Percentiles rank a stretch among this genome's conserved stretches.
phyloP scores from a whole-genome alignment of 2,888 invertebrate genomes.

The Drosophila limbata region DNA sequence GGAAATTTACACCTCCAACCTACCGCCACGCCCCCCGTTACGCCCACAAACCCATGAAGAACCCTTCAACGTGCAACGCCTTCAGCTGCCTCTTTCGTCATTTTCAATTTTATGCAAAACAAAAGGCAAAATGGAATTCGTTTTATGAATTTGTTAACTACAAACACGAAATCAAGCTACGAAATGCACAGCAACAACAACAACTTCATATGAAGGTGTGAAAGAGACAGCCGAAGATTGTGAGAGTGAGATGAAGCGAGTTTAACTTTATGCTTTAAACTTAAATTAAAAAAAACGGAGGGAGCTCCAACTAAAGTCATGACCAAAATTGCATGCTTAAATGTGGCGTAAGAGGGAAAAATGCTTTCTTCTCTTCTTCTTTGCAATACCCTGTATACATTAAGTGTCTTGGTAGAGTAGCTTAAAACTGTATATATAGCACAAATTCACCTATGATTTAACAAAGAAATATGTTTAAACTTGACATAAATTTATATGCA shows the following conservation, averaged over 20 bases:
- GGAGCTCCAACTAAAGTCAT: slow-evolving; percentile 13
- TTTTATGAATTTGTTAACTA: slow-evolving; percentile 77
- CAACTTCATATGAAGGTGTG: background rate
- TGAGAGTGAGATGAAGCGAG: background rate
- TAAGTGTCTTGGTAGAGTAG: background rate
- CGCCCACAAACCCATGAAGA: background rate
- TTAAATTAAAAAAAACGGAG: slow-evolving; percentile 1
- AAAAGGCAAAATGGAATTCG: slow-evolving; percentile 64
- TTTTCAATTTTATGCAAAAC: slow-evolving; percentile 49
- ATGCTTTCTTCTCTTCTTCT: slow-evolving; percentile 7
- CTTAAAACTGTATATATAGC: background rate
- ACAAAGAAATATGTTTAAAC: too few relatives aligned
- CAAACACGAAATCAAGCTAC: slow-evolving; percentile 68
- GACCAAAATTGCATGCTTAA: slow-evolving; percentile 32
- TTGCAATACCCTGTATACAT: slow-evolving; percentile 11
- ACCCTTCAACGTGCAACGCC: slow-evolving; percentile 1
- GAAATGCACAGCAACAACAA: slow-evolving; percentile 35
- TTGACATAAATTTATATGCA: too few relatives aligned
- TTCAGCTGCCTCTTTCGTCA: slow-evolving; percentile 47
- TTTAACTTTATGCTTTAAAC: slow-evolving; percentile 21
- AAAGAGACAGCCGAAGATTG: background rate
- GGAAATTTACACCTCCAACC: slow-evolving; percentile 57
- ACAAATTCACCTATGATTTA: too few relatives aligned
- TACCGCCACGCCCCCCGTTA: background rate
- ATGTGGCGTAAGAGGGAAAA: slow-evolving; percentile 41